Base-by-base conservation (phyloP, 1,140 invertebrate species). In the Centruroides sculpturatus region DNA sequence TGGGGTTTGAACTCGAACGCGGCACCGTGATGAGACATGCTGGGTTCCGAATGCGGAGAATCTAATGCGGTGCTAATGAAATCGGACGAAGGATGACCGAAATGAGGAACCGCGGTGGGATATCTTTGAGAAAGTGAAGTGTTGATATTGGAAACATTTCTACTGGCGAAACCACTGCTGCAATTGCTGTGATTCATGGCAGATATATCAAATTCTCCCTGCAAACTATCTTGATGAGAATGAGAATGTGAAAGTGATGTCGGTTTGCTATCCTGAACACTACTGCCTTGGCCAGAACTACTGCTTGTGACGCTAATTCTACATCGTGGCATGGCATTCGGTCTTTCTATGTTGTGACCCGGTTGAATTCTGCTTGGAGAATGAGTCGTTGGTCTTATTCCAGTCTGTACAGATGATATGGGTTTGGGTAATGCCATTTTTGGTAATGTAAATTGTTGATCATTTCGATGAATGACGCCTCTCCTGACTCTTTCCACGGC, bases 41-140 rank as follows among this genome's bases (percentile, higher is more conserved):
- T 71, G 70, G 57, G 69, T 63, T 59, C 49, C 41, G 52, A 53
- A 36, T 53, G 51, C 3, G 51, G 51, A 23, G 51, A 53, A 7
- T 65, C 65, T 51, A 10, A 68, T 69, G 63, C 66, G 69, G 50
- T 67, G 55, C 23, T 69, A 69, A 46, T 62, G 51, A 54, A 59
- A 65, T 56, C 63, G 53, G 52, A 61, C 67, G 67, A 56, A 65
- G 62, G 59, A 63, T 65, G 54, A 67, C 66, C 34, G 49, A 48
- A 68, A 69, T 53, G 69, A 75, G 4, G 81, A 82, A 84, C 71
- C 86, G 82, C 41, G 3, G 41, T 8, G 8, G 41, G 41, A 41
- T 41, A 41, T 41, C 41, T 41, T 41, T 41, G 80, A 82, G 8
- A 64, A 23, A 63, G 50, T 4, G 66, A 66, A 48, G 65, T 50